Base-by-base conservation (phyloP, 2,888 invertebrate species). In the Sepioteuthis lessoniana region DNA sequence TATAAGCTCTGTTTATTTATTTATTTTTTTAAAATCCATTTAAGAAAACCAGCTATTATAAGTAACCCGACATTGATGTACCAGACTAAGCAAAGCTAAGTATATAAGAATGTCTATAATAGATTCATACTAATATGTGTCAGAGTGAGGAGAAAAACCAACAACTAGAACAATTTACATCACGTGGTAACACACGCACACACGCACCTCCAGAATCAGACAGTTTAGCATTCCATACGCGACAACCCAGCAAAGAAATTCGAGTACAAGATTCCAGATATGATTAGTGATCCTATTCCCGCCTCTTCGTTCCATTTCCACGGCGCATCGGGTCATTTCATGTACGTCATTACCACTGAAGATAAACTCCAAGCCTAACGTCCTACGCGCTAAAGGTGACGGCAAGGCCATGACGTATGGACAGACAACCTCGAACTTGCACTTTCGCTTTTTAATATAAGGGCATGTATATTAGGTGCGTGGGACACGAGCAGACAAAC, bases 351-450 rank as follows among this genome's bases (percentile, higher is more conserved):
- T 76, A 8, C 76, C 76, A 35, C 76, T n/a, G 76, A 76, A 76
- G 76, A 76, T 76, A 76, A 76, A n/a, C n/a, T 16, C 76, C n/a
- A 19, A 35, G 16, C n/a, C 76, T 13, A 35, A n/a, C 76, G 76
- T 76, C n/a, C 76, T 13, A 76, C 76, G n/a, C n/a, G 76, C 76
- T n/a, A 76, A 76, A 76, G n/a, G n/a, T 76, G 76, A 76, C 35
- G n/a, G 76, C 76, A 76, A 76, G 76, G n/a, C 76, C n/a, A 76
- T 35, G n/a, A 76, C 76, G n/a, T 76, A 35, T 76, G 76, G 76
- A 76, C 76, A 35, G n/a, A 76, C 76, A 76, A 2, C n/a, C 76
- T 76, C 76, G n/a, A 76, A n/a, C 76, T 13, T 35, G 76, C 76
- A n/a, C 76, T 76, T 76, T 76, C 3, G 76, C 1, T n/a, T n/a